Evolutionary conservation across 2,113 vertebrate genomes (phyloP).

Genomic region (Aegotheles bennettii): DNA sequence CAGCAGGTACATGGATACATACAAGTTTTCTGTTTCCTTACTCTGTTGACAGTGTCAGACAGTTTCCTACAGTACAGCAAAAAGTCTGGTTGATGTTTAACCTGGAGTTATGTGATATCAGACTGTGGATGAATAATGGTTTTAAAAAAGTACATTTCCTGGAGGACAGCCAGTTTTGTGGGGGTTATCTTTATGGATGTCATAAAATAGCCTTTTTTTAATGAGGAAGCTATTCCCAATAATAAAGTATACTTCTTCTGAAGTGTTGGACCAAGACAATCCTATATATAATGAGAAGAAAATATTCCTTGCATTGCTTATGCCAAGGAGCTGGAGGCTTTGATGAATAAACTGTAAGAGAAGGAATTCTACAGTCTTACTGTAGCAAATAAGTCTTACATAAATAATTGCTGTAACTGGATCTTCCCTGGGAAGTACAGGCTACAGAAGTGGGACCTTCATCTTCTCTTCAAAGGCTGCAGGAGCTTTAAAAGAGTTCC

Average conservation of each 20-base stretch:
- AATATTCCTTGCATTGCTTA: neutral
- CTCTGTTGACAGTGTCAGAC: neutral
- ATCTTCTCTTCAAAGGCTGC: neutral
- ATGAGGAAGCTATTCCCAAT: neutral
- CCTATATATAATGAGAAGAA: neutral
- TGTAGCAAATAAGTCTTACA: neutral
- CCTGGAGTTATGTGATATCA: conserved; percentile 23
- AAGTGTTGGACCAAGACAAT: neutral
- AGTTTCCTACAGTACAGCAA: neutral
- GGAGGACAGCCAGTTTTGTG: neutral
- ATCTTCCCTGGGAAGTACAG: neutral
- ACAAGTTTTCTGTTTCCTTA: neutral
- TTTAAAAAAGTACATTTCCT: neutral
- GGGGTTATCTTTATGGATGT: neutral
- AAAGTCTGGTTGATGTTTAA: conserved; percentile 48
- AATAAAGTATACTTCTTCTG: neutral
- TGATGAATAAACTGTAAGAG: neutral
- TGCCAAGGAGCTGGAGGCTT: neutral
- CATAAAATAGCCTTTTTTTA: conserved; percentile 7
- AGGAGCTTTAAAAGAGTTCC: neutral
- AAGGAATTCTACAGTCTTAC: neutral
- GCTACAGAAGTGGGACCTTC: neutral
- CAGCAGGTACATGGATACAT: neutral
- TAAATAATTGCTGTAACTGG: neutral
- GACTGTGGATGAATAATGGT: conserved; percentile 7